phyloP scores from a whole-genome alignment of 2,113 vertebrate genomes.

The Tamias sibiricus region DNA sequence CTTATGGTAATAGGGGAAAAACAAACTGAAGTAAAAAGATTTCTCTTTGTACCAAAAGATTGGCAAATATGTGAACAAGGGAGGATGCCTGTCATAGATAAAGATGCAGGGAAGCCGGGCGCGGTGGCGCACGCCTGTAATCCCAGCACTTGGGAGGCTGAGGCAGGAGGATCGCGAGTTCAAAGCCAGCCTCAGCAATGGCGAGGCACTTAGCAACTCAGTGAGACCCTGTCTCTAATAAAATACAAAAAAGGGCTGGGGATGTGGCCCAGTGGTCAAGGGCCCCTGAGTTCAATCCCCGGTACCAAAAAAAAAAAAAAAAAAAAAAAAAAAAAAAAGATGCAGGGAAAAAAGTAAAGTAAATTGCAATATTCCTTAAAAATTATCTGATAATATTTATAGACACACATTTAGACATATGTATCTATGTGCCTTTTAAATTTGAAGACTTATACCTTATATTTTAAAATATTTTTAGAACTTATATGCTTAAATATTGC shows the following conservation, averaged over 20 bases:
- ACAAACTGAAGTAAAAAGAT: background rate
- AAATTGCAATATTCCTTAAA: background rate
- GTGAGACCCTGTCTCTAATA: too few species aligned
- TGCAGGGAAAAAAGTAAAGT: background rate
- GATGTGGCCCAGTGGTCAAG: too few species aligned
- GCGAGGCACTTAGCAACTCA: too few species aligned
- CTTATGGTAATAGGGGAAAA: background rate
- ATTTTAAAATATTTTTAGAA: background rate
- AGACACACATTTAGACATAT: background rate
- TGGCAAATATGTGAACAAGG: background rate
- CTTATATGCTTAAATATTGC: background rate
- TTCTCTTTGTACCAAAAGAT: background rate
- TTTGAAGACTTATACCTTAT: background rate
- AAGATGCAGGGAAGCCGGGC: background rate
- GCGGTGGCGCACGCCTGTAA: too few species aligned
- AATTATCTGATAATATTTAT: background rate
- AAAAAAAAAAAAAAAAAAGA: too few species aligned
- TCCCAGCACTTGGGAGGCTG: too few species aligned
- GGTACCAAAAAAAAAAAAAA: too few species aligned
- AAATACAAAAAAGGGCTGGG: too few species aligned
- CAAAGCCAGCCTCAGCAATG: too few species aligned
- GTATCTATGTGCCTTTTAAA: background rate
- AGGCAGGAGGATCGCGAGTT: too few species aligned
- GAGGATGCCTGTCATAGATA: background rate
- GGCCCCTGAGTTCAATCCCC: too few species aligned